phyloP scores from a whole-genome alignment of 1,140 invertebrate species.

The Lasaia peninsularis region DNA sequence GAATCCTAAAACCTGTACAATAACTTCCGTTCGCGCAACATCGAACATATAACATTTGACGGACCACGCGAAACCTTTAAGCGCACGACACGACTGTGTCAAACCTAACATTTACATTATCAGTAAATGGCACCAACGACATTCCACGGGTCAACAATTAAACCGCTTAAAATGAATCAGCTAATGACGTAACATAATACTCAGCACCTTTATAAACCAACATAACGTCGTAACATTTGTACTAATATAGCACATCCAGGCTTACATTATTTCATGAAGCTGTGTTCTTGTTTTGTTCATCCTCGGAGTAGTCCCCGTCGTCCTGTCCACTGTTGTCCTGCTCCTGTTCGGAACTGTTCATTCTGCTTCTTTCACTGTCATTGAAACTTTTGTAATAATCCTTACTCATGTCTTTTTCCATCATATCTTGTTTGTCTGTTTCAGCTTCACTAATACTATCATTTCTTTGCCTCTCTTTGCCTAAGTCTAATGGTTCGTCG shows the following conservation, averaged over 20 bases:
- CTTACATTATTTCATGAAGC: constrained; percentile 52
- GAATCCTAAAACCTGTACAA: constrained; percentile 11
- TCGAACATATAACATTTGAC: constrained; percentile 8
- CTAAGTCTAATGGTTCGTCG: constrained; percentile 69
- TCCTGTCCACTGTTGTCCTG: constrained; percentile 62
- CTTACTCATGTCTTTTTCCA: constrained; percentile 57
- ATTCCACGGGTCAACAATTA: constrained; percentile 72
- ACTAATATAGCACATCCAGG: constrained; percentile 26
- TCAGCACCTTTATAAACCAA: constrained; percentile 69
- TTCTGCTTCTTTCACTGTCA: constrained; percentile 52
- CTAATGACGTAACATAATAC: constrained; percentile 67
- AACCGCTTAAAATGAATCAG: constrained; percentile 58
- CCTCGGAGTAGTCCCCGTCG: constrained; percentile 69
- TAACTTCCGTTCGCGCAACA: constrained; percentile 3
- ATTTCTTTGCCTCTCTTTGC: constrained; percentile 63
- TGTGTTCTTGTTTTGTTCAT: constrained; percentile 60
- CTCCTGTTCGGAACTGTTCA: constrained; percentile 50
- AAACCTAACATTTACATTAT: constrained; percentile 55
- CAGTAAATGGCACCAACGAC: constrained; percentile 68
- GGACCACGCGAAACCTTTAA: constrained; percentile 21
- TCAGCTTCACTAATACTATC: constrained; percentile 52
- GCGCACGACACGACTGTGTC: constrained; percentile 34
- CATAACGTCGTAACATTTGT: constrained; percentile 50
- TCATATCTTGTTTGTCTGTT: constrained; percentile 43
- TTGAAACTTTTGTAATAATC: constrained; percentile 58